Base-by-base conservation (phyloP, 2,888 invertebrate species). In the Celastrina argiolus region DNA sequence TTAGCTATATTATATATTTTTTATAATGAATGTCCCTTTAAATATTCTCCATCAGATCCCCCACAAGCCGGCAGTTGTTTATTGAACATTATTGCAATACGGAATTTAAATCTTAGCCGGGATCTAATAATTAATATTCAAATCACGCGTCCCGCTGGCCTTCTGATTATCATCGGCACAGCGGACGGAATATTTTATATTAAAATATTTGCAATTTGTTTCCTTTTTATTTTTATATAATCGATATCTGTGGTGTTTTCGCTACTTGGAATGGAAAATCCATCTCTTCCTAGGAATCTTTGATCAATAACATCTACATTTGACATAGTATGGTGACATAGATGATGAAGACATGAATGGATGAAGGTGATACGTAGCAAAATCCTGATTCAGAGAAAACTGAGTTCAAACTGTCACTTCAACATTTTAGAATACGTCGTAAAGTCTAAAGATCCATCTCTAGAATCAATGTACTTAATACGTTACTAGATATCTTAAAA, bases 141-240 rank as follows among this genome's bases (percentile, higher is more conserved):
- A 81, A 81, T 79, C 82, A 78, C 79, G 79, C 69, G 76, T 73
- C 73, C 75, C 77, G 78, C 76, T 81, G 79, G 82, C 82, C 83
- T 79, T 81, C 82, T 84, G 82, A 84, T 84, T 84, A 82, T 83
- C 81, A 81, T 79, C 81, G 76, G 78, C 78, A 76, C 75, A 78
- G 77, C 77, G 77, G 70, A 73, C 74, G 75, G 76, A 76, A 76
- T 39, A 81, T 77, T 82, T 84, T 82, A 82, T 80, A 84, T 83
- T 84, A 78, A 75, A 74, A 79, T 76, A 78, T 78, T 75, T 75
- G 71, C 75, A 39, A 39, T 56, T 58, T 31, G n/a, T 58, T 58
- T 51, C 26, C 51, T 18, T 45, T 42, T 42, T 45, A 16, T 45
- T 45, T 42, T n/a, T n/a, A 2, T 31, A 3, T 31, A 28, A 2